These are phyloP conservation scores for Latrodectus elegans DNA, from an alignment of 2,888 invertebrate species.

Conservation along the genomic window DNA sequence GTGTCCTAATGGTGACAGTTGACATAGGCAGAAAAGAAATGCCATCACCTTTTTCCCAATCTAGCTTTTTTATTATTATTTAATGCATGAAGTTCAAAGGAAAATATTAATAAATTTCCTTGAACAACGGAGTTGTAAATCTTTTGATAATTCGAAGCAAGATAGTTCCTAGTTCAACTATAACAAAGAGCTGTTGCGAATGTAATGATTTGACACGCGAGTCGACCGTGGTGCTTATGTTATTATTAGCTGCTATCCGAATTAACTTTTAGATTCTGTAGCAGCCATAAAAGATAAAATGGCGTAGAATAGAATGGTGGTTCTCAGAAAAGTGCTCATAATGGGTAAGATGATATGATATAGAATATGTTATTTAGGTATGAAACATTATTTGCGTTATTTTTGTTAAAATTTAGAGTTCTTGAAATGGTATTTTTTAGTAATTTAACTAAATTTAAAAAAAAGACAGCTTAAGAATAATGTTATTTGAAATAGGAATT, in stretches of 20 bases:
- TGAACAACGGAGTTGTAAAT: conserved; percentile 52
- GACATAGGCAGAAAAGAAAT: background rate
- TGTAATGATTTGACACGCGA: background rate
- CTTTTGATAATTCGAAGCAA: conserved; percentile 19
- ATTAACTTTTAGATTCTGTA: background rate
- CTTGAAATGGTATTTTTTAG: background rate
- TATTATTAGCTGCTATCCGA: background rate
- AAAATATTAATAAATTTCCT: conserved; percentile 40
- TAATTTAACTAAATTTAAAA: too few species aligned
- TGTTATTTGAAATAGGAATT: too few species aligned
- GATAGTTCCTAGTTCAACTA: conserved; percentile 21
- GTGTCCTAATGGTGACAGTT: background rate
- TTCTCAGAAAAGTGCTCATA: background rate
- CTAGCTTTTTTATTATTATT: conserved; percentile 35
- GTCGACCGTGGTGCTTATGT: background rate
- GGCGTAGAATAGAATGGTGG: too few species aligned
- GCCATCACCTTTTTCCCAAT: background rate
- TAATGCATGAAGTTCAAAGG: conserved; percentile 31
- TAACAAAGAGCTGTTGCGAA: background rate
- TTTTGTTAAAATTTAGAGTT: background rate
- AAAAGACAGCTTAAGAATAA: too few species aligned
- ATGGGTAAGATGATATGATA: background rate
- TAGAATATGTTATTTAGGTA: background rate
- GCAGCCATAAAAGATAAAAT: too few species aligned
- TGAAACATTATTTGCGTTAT: background rate